These are phyloP conservation scores for Meda fulgida DNA, from an alignment of 2,797 vertebrate genomes.

Conservation along the genomic window DNA sequence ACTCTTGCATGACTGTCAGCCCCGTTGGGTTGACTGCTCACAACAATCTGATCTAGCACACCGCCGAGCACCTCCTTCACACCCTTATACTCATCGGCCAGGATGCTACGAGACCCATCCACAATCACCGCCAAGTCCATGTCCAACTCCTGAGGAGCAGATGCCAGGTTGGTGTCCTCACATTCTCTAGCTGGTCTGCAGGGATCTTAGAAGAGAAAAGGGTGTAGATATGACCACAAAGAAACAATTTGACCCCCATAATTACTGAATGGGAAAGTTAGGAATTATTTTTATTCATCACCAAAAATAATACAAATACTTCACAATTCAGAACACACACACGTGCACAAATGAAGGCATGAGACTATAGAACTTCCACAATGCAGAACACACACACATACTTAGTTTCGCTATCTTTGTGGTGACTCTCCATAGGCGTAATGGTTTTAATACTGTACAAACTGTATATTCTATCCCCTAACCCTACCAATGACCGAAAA, in stretches of 20 bases:
- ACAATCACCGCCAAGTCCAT: slow-evolving; percentile 82
- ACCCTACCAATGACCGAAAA: too few relatives aligned
- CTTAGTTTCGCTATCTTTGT: too few relatives aligned
- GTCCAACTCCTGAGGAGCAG: slow-evolving; percentile 69
- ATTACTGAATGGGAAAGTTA: too few relatives aligned
- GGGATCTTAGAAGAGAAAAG: slow-evolving; percentile 75
- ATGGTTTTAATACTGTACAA: too few relatives aligned
- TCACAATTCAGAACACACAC: too few relatives aligned
- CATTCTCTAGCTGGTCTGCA: slow-evolving; percentile 76
- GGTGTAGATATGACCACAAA: background rate
- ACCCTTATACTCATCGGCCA: slow-evolving; percentile 73
- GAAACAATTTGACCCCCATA: background rate
- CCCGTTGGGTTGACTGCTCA: slow-evolving; percentile 71
- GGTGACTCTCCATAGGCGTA: too few relatives aligned
- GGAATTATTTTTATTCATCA: too few relatives aligned
- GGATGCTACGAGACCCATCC: slow-evolving; percentile 80
- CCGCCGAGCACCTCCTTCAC: slow-evolving; percentile 78
- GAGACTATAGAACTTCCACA: too few relatives aligned
- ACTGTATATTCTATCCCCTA: too few relatives aligned
- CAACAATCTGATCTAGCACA: slow-evolving; percentile 76
- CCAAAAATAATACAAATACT: too few relatives aligned
- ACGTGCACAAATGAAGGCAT: too few relatives aligned
- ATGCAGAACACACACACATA: too few relatives aligned
- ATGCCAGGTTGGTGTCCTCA: slow-evolving; percentile 29
- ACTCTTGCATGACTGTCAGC: slow-evolving; percentile 69